Base-by-base conservation (phyloP, 2,888 invertebrate genomes). In the Rotaria socialis region DNA sequence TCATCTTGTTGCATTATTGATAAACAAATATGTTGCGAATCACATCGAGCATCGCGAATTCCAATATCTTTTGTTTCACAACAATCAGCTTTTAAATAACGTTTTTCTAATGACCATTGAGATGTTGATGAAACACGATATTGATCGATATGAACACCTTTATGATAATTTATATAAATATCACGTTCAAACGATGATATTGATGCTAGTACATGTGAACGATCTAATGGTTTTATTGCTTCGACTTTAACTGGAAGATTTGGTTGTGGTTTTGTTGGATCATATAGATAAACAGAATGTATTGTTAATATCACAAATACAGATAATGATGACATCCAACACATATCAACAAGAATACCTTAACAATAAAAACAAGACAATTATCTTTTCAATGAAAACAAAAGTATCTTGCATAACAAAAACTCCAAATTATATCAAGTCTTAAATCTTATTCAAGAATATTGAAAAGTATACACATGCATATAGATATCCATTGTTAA, bases 141-240 rank as follows among this genome's bases (percentile, higher is more conserved):
- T 47, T 43, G 47, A 47, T 80, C 80, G 5, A 80, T n/a, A 47
- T 80, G 80, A 7, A 80, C 47, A 47, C 80, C 80, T 80, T 80
- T 80, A n/a, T 80, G 80, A 80, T 80, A 80, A 80, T 47, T 80
- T 24, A 80, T 80, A 47, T 47, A 80, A 11, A 80, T 47, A 80
- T 47, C 24, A n/a, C 47, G 43, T 19, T 80, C 47, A 80, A 47
- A 24, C n/a, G 43, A 0, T 47, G 47, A 47, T 47, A 80, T 24
- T n/a, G 80, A 80, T 80, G 80, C 80, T 43, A 80, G 14, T 11
- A 80, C 47, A 47, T 80, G 43, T 19, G 67, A 19, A 11, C 80
- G 80, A 80, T 80, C 80, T 80, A 47, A 47, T n/a, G 80, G 47
- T 80, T 47, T 2, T 1, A 80, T 19, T 24, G 22, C 24, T 11